phyloP scores from a whole-genome alignment of 2,888 invertebrate species.

The Hirtodrosophila duncani region DNA sequence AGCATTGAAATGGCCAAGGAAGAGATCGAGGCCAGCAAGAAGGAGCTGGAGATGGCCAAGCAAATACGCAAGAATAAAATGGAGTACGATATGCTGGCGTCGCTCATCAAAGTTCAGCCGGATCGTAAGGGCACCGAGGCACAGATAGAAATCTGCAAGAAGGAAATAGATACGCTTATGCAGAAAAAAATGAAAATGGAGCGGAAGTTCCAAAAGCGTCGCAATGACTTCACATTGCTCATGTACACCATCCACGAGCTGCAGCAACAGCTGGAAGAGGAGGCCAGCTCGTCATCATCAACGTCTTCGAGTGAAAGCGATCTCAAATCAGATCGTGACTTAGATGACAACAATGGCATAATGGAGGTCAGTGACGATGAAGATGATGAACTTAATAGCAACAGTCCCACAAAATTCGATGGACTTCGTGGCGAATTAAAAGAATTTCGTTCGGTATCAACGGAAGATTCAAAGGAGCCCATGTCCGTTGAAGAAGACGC shows the following conservation, averaged over 20 bases:
- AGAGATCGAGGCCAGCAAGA: constrained; percentile 90
- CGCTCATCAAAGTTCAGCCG: constrained; percentile 93
- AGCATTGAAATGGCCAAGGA: constrained; percentile 89
- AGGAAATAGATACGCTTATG: constrained; percentile 85
- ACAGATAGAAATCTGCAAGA: constrained; percentile 84
- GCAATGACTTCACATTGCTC: constrained; percentile 93
- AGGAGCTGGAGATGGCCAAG: constrained; percentile 89
- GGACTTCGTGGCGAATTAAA: constrained; percentile 35
- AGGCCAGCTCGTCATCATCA: constrained; percentile 76
- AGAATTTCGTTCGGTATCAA: constrained; percentile 45
- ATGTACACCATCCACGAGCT: constrained; percentile 92
- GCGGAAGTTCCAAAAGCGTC: constrained; percentile 87
- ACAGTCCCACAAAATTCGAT: constrained; percentile 42
- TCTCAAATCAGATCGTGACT: constrained; percentile 30
- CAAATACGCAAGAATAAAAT: constrained; percentile 92
- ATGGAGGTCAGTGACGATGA: constrained; percentile 72
- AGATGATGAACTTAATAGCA: constrained; percentile 45
- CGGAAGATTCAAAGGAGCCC: constrained; percentile 60
- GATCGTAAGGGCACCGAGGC: constrained; percentile 89
- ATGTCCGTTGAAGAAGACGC: constrained; percentile 74
- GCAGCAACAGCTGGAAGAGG: constrained; percentile 87
- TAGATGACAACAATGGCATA: constrained; percentile 48
- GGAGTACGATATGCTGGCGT: constrained; percentile 95
- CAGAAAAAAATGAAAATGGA: constrained; percentile 86
- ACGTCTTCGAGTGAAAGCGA: constrained; percentile 74